These are phyloP conservation scores for Hoplostethus mediterraneus DNA, from an alignment of 2,797 vertebrate species.

Conservation along the genomic window DNA sequence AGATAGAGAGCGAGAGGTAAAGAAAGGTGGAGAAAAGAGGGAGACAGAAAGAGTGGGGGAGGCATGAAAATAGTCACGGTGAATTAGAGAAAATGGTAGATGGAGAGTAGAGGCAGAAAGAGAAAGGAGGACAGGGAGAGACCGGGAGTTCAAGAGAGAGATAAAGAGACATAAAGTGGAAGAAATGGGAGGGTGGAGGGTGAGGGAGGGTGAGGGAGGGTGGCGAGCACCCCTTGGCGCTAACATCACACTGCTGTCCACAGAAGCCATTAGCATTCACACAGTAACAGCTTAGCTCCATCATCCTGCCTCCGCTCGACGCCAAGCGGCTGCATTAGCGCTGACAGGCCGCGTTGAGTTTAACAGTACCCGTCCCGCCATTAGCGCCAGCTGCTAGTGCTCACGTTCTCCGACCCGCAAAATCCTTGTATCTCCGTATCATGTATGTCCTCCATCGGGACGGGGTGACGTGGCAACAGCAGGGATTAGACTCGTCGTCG, in stretches of 20 bases:
- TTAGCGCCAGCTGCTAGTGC: too few species aligned
- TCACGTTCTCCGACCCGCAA: too few species aligned
- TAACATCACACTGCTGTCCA: not conserved
- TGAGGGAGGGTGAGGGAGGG: not conserved
- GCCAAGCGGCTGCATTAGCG: too few species aligned
- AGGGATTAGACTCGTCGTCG: too few species aligned
- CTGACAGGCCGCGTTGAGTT: too few species aligned
- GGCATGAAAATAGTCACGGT: not conserved
- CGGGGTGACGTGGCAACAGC: too few species aligned
- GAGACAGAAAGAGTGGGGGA: not conserved
- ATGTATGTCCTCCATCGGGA: too few species aligned
- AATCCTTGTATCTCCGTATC: too few species aligned
- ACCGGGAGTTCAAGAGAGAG: not conserved
- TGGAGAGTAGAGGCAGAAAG: not conserved
- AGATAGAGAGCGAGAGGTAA: constrained; percentile 9
- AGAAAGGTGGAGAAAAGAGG: not conserved
- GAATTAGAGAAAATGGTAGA: not conserved
- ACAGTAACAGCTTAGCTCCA: constrained; percentile 8
- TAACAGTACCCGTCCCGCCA: too few species aligned
- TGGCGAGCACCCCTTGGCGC: constrained; percentile 4
- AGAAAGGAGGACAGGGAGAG: too few species aligned
- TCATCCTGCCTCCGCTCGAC: too few species aligned
- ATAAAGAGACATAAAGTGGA: not conserved
- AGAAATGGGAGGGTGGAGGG: not conserved
- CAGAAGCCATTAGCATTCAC: constrained; percentile 19